Conservation (phyloP, 2,888 invertebrate species). For the Phalera bucephala region DNA sequence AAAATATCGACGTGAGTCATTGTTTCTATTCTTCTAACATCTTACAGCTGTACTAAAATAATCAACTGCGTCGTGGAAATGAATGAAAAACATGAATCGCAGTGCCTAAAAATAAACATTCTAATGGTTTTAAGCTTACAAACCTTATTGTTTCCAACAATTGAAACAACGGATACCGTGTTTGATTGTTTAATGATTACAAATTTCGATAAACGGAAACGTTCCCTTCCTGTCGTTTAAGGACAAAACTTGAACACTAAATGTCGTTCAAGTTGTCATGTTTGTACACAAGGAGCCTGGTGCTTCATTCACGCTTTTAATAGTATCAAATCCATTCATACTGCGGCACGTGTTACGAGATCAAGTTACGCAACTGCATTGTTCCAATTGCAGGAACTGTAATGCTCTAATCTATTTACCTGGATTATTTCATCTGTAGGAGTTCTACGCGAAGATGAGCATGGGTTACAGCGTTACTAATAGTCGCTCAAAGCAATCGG, state of each 20-base stretch:
- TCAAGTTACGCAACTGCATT: constrained; percentile 45
- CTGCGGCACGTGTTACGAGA: constrained; percentile 41
- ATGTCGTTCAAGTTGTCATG: constrained; percentile 42
- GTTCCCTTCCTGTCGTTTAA: constrained; percentile 38
- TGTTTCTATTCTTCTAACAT: not conserved
- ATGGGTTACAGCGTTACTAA: no score
- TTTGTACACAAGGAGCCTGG: constrained; percentile 43
- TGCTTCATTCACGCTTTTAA: constrained; percentile 37
- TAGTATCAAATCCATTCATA: constrained; percentile 50
- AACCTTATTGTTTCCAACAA: constrained; percentile 22
- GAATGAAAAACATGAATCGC: constrained; percentile 25
- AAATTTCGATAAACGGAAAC: constrained; percentile 40
- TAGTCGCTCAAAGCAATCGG: no score
- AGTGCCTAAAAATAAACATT: constrained; percentile 25
- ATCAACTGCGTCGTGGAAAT: constrained; percentile 20
- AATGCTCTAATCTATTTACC: constrained; percentile 31
- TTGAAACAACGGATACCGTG: constrained; percentile 40
- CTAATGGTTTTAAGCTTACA: constrained; percentile 8
- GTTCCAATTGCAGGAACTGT: constrained; percentile 34
- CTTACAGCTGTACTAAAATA: constrained; percentile 25
- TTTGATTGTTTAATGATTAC: constrained; percentile 45
- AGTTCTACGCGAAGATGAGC: not conserved
- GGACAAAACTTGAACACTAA: constrained; percentile 35
- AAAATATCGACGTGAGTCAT: constrained; percentile 44
- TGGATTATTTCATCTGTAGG: constrained; percentile 18